Percentiles rank a stretch among this genome's conserved stretches.
Conservation (phyloP, 1,140 invertebrate species). For the Daktulosphaira vitifoliae region DNA sequence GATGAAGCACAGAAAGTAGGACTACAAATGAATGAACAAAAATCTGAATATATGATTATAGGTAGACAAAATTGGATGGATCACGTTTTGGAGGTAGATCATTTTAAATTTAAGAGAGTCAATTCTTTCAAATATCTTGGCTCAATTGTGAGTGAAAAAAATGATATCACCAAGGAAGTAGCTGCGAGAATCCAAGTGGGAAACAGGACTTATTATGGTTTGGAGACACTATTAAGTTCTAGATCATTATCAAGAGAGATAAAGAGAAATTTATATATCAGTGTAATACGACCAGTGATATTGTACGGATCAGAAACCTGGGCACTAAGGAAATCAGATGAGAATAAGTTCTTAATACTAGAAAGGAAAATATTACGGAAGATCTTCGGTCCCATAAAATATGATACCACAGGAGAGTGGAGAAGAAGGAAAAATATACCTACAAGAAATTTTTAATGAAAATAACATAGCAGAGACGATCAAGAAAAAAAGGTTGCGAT, state of each 20-base stretch:
- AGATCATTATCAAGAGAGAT: background rate
- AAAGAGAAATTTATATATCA: background rate
- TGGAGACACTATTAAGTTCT: background rate
- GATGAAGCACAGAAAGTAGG: slow-evolving; percentile 34
- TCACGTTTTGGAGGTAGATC: background rate
- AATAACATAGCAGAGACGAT: too few species aligned
- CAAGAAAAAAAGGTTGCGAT: too few species aligned
- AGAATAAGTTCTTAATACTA: slow-evolving; percentile 3
- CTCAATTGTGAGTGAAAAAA: background rate
- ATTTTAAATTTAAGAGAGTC: slow-evolving; percentile 2
- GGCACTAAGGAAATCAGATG: slow-evolving; percentile 1
- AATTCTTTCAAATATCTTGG: slow-evolving; percentile 7
- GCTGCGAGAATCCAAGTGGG: background rate
- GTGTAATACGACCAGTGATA: background rate
- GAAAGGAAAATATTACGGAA: slow-evolving; percentile 1
- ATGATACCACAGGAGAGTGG: slow-evolving; percentile 5
- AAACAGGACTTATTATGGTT: slow-evolving; percentile 7
- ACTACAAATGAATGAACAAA: slow-evolving; percentile 31
- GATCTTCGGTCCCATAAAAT: slow-evolving; percentile 7
- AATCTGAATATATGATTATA: slow-evolving; percentile 26
- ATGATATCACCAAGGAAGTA: background rate
- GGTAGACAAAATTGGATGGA: slow-evolving; percentile 1
- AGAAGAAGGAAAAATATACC: background rate
- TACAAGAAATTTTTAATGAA: background rate
- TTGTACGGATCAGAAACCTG: slow-evolving; percentile 6